Evolutionary conservation across 2,113 vertebrate species (phyloP).

Genomic region (Phalacrocorax aristotelis): DNA sequence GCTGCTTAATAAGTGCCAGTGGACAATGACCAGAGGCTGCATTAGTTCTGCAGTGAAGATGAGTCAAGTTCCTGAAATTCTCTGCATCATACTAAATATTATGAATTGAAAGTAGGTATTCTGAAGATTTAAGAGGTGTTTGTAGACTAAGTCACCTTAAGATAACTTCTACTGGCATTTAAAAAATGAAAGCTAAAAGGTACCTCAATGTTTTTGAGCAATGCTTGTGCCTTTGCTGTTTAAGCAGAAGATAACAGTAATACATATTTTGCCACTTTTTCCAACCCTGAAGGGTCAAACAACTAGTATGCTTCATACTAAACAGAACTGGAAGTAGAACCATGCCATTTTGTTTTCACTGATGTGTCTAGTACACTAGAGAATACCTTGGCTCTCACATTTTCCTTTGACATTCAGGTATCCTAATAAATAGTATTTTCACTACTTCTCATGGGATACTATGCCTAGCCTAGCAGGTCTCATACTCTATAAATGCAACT

Average conservation of each 20-base stretch:
- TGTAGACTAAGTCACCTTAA: neutral
- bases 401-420: neutral
- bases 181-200: neutral
- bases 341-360: neutral
- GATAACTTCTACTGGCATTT: neutral
- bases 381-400: neutral
- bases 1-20: neutral
- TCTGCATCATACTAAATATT: neutral
- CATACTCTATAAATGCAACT: neutral
- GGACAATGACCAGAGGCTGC: neutral
- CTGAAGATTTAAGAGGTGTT: neutral
- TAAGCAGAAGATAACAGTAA: neutral
- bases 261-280: neutral
- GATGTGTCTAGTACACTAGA: neutral
- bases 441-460: neutral
- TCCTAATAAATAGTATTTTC: neutral
- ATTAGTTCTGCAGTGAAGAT: neutral
- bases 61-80: neutral
- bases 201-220: neutral
- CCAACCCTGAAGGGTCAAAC: neutral
- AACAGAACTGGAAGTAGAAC: neutral
- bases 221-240: neutral
- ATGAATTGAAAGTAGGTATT: neutral
- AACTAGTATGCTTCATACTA: neutral
- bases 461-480: neutral